These are phyloP conservation scores for Prionailurus viverrinus DNA, from an alignment of 2,113 vertebrate species.

Conservation along the genomic window DNA sequence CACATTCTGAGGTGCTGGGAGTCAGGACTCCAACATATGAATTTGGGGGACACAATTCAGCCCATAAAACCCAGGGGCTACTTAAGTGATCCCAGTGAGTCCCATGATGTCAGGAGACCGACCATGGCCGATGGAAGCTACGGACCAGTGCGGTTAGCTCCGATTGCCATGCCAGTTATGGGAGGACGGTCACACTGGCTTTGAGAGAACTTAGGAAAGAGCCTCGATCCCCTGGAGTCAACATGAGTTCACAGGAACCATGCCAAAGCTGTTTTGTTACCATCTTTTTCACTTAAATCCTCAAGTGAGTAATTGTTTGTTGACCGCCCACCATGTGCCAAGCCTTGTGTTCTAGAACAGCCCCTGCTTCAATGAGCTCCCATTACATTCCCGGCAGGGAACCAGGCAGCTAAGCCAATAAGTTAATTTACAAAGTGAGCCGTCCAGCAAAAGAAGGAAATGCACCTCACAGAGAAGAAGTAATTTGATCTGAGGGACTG, in stretches of 20 bases:
- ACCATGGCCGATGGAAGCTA: fast-evolving
- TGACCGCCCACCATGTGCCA: background rate
- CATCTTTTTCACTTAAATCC: background rate
- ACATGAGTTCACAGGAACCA: background rate
- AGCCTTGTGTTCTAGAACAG: background rate
- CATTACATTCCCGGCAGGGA: background rate
- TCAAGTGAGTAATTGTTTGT: background rate
- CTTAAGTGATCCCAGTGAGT: background rate
- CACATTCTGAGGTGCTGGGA: background rate
- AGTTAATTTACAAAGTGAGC: background rate
- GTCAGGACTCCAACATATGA: background rate
- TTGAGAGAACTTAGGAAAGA: background rate
- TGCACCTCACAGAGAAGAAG: fast-evolving
- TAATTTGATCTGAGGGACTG: background rate
- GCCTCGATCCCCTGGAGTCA: fast-evolving
- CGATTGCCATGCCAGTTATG: too few species aligned
- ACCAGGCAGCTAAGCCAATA: background rate
- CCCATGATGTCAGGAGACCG: background rate
- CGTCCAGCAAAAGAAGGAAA: background rate
- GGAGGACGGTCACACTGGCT: fast-evolving
- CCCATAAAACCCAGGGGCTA: too few species aligned
- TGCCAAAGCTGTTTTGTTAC: background rate
- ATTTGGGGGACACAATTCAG: background rate
- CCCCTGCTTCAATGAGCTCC: too few species aligned
- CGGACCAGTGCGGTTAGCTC: background rate